phyloP scores from a whole-genome alignment of 2,888 invertebrate species.

The Argyresthia goedartella region DNA sequence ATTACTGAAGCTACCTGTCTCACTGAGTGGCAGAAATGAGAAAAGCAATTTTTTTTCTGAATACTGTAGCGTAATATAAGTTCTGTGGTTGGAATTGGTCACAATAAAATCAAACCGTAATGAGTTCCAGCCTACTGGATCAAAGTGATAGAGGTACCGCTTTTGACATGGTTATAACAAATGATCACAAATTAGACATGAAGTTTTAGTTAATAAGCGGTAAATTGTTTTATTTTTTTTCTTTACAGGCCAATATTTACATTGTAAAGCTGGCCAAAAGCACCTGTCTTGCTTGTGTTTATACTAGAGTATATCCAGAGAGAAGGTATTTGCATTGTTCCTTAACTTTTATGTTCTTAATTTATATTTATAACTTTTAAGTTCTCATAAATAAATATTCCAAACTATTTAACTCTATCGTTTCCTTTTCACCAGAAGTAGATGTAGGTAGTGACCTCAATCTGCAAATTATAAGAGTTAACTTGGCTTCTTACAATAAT shows the following conservation, averaged over 20 bases:
- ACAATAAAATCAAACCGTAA: neutral
- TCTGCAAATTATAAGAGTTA: too few species aligned
- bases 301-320: conserved; percentile 59
- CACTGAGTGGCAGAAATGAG: neutral
- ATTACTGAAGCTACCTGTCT: neutral
- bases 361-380: too few species aligned
- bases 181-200: neutral
- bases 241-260: conserved; percentile 27
- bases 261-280: conserved; percentile 34
- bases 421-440: too few species aligned
- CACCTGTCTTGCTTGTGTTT: conserved; percentile 55
- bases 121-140: neutral
- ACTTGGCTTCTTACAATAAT: too few species aligned
- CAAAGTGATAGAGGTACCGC: neutral
- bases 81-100: neutral
- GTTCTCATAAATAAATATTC: too few species aligned
- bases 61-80: neutral
- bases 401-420: too few species aligned
- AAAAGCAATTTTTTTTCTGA: neutral
- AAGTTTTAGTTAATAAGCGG: neutral
- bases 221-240: conserved; percentile 8
- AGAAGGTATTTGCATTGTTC: conserved; percentile 31
- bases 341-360: too few species aligned
- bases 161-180: neutral
- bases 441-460: too few species aligned